Evolutionary conservation across 2,113 vertebrate species (phyloP).

Genomic region (Raphicerus campestris): DNA sequence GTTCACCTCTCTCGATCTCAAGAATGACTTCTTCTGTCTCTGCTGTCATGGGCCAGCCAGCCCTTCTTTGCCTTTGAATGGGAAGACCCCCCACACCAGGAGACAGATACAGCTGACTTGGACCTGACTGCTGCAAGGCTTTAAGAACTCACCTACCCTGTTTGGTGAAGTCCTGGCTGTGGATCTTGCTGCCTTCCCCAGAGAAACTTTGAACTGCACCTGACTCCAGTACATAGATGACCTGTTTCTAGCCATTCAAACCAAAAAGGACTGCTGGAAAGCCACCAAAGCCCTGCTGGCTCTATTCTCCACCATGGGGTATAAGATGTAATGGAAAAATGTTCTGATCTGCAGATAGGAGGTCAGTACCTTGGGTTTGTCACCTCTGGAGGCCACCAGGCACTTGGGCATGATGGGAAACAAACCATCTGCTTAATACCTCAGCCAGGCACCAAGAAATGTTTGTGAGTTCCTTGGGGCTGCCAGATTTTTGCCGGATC

Average conservation of each 20-base stretch:
- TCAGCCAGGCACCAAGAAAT: rapidly evolving
- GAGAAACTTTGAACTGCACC: neutral
- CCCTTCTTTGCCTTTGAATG: neutral
- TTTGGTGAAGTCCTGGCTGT: neutral
- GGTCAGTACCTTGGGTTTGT: neutral
- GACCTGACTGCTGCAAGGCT: neutral
- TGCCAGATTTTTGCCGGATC: rapidly evolving
- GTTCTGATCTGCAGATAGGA: neutral
- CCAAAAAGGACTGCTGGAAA: neutral
- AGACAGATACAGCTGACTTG: neutral
- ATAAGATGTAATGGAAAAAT: neutral
- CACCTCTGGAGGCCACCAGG: no score
- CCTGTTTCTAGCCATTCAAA: neutral
- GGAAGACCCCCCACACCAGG: neutral
- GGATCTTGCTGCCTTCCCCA: neutral
- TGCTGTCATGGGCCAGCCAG: neutral
- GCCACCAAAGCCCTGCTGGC: neutral
- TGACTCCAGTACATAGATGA: neutral
- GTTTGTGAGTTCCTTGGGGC: neutral
- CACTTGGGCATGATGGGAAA: neutral
- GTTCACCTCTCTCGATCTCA: neutral
- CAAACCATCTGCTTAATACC: neutral
- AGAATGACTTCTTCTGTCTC: neutral
- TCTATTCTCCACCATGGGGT: neutral
- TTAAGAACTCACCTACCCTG: neutral